Base-by-base conservation (phyloP, 1,140 invertebrate species). In the Chironomus tepperi region DNA sequence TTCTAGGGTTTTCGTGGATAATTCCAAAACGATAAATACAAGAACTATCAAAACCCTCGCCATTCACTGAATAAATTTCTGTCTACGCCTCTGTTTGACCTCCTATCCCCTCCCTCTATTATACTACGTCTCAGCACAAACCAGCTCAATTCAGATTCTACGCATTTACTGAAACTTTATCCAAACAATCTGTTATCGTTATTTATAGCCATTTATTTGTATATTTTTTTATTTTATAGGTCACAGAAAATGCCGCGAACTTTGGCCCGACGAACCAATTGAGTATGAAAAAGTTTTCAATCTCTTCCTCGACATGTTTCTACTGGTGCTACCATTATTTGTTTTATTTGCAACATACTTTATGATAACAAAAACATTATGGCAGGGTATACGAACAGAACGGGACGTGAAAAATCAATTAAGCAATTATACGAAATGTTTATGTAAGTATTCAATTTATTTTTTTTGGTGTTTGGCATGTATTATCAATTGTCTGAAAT, bases 311-410 rank as follows among this genome's bases (percentile, higher is more conserved):
- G 90, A 93, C 78, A 84, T 88, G 0, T 85, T 88, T 6, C 82
- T 95, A 1, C 84, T 95, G 3, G 83, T 93, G 1, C 78, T 93
- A 7, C 93, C 93, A 0, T 84, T 95, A 74, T 79, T 92, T 67
- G 87, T 94, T 73, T 90, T 95, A 86, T 88, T 86, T 0, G 84
- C 90, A 42, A 91, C 91, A 5, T 93, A 93, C 78, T 90, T 86
- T 18, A 82, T 90, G 12, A 93, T 94, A 70, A 89, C 89, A 0
- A 87, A 84, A 64, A 91, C 90, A 76, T 83, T 91, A 0, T 91
- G 89, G 86, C 85, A 89, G 74, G 89, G 89, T 9, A 86, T 91
- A 80, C 80, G 85, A 75, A 84, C 87, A 75, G 89, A 91, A 74
- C 75, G 24, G 0, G 21, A 57, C 6, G n/a, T 70, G 12, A 57